These are phyloP conservation scores for Paradisaea rubra DNA, from an alignment of 2,113 vertebrate species.

Conservation along the genomic window DNA sequence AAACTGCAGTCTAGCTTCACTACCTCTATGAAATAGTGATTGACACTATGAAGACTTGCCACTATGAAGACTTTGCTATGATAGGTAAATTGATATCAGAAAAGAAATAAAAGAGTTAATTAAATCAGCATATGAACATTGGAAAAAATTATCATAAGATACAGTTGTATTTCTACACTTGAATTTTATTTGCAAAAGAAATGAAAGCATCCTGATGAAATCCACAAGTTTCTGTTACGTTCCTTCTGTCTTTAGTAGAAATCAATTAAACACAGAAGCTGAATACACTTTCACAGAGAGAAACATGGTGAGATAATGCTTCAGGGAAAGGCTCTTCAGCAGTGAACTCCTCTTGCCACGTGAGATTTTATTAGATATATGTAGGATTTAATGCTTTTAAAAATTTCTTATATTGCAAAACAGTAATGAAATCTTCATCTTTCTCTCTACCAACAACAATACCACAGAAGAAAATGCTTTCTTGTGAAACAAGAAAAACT, in stretches of 20 bases:
- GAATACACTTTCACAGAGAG: neutral
- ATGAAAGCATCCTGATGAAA: neutral
- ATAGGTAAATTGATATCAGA: neutral
- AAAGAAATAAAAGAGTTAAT: neutral
- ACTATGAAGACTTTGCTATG: neutral
- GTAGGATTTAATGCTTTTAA: neutral
- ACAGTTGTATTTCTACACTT: neutral
- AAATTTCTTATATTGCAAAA: neutral
- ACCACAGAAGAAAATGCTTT: neutral
- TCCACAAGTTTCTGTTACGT: neutral
- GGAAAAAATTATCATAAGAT: neutral
- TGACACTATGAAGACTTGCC: neutral
- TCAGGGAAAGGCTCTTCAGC: neutral
- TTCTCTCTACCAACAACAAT: neutral
- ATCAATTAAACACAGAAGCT: neutral
- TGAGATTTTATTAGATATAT: neutral
- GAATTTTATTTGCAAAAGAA: neutral
- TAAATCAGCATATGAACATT: neutral
- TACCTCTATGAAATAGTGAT: neutral
- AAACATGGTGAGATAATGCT: neutral
- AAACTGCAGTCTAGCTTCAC: neutral
- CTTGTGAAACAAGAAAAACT: neutral
- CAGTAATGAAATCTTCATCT: fast-evolving
- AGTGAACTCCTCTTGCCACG: neutral
- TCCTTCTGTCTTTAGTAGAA: neutral